A percentile compares a stretch with the other conserved stretches of the same genome.
These are phyloP conservation scores for Erythrolamprus reginae DNA, from an alignment of 2,113 vertebrate species.

Conservation along the genomic window DNA sequence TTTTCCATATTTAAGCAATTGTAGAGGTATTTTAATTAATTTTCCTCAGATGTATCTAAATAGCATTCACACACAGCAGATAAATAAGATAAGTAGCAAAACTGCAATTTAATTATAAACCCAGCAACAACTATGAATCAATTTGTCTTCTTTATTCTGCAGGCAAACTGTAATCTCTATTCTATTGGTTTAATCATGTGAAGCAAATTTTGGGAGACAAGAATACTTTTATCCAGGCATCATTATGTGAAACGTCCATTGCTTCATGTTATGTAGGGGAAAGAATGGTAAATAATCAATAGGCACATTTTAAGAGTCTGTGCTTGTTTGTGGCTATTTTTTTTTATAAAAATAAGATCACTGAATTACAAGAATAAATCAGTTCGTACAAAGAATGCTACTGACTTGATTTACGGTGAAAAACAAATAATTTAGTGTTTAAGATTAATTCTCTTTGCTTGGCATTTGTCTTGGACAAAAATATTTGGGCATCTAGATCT, in stretches of 20 bases:
- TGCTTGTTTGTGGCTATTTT: constrained; percentile 11
- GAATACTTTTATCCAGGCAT: constrained; percentile 28
- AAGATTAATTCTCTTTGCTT: neutral
- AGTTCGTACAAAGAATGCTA: neutral
- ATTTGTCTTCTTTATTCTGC: constrained; percentile 22
- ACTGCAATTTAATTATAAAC: constrained; percentile 58
- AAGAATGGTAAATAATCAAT: constrained; percentile 20
- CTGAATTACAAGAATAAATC: neutral
- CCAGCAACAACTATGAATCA: constrained; percentile 55
- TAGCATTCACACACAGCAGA: constrained; percentile 47
- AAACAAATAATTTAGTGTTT: neutral
- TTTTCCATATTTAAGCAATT: constrained; percentile 32
- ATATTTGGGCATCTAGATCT: neutral
- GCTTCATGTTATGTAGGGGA: neutral
- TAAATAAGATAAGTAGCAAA: constrained; percentile 54
- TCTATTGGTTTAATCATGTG: constrained; percentile 31
- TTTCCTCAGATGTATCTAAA: constrained; percentile 50
- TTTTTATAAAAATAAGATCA: neutral
- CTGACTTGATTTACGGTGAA: neutral
- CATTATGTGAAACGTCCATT: neutral
- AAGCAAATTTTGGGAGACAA: constrained; percentile 31
- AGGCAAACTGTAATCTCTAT: constrained; percentile 26
- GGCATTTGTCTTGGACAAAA: neutral
- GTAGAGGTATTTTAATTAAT: constrained; percentile 59
- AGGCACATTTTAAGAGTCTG: neutral